Evolutionary conservation across 1,140 invertebrate genomes (phyloP).

Genomic region (Dufourea novaeangliae): DNA sequence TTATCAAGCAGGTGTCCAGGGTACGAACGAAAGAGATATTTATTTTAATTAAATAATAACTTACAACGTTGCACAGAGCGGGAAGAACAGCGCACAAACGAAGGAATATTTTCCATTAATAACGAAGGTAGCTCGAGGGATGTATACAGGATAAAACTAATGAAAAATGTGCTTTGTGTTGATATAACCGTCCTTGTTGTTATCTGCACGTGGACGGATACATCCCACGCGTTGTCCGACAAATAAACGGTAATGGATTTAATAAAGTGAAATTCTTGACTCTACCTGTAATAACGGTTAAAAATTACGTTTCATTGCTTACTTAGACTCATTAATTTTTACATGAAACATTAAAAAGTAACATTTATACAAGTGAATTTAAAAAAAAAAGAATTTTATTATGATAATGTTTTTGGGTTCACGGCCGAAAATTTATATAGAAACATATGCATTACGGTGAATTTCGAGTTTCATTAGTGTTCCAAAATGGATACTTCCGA

Average conservation of each 20-base stretch:
- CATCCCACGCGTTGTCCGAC: background rate
- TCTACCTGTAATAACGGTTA: too few species aligned
- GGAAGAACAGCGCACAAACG: background rate
- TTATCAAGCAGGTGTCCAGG: background rate
- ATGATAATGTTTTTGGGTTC: too few species aligned
- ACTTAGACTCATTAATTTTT: too few species aligned
- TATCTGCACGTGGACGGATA: background rate
- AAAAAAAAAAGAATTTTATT: too few species aligned
- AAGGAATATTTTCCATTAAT: background rate
- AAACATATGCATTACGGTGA: too few species aligned
- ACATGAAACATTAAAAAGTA: too few species aligned
- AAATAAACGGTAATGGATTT: background rate
- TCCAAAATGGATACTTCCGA: too few species aligned
- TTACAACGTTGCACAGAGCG: background rate
- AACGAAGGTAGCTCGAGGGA: background rate
- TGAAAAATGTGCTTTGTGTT: conserved; percentile 10
- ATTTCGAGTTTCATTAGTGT: too few species aligned
- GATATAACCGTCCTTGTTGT: background rate
- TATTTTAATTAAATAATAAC: conserved; percentile 37
- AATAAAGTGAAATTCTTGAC: conserved; percentile 2
- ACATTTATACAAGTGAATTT: too few species aligned
- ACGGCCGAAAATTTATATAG: too few species aligned
- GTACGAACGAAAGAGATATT: background rate
- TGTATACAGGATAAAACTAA: background rate
- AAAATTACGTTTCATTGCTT: too few species aligned